Evolutionary conservation across 2,113 vertebrate species (phyloP), one percentile per base, ranked within the genome.

Genomic region (Lycaon pictus): DNA sequence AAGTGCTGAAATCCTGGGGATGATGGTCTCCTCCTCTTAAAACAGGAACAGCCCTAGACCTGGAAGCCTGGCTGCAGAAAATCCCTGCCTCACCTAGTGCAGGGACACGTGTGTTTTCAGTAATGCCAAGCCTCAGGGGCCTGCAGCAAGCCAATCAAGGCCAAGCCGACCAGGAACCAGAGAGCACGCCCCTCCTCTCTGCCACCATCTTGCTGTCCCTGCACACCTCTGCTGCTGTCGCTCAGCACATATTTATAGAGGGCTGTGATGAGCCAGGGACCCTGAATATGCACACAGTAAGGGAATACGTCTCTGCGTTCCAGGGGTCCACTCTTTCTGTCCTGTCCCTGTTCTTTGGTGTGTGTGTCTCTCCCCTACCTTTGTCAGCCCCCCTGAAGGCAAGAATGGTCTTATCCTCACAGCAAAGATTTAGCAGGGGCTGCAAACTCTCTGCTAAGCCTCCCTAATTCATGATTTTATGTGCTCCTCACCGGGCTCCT

Each of bases 331-430:
- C 29, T 55, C 69, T 29, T 56, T 15, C 37, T 19, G 32, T 51
- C 29, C 43, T n/a, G 19, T 43, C 32, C 51, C 69, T 60, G 37
- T n/a, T 22, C 87, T 86, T 51, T 27, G 22, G 9, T 25, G 29
- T 2, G 29, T 2, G 0, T 67, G 25, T n/a, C 32, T 37, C 13
- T 32, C n/a, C 35, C 2, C 7, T 5, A 12, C 0, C 5, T 60
- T 67, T 15, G 22, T 23, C 81, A 29, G 74, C 6, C 58, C 27
- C 27, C 74, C 10, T 32, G 69, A 35, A 76, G 87, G 62, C 13
- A 82, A 37, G 65, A 16, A 55, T 17, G 88, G 63, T 27, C 37
- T 62, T n/a, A 62, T 0, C 60, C 55, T 58, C 67, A 32, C 10
- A 67, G 58, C 35, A n/a, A 35, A 74, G 79, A 67, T 2, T 65